These are phyloP conservation scores for Grapholita molesta DNA, from an alignment of 1,140 invertebrate genomes.

Conservation along the genomic window DNA sequence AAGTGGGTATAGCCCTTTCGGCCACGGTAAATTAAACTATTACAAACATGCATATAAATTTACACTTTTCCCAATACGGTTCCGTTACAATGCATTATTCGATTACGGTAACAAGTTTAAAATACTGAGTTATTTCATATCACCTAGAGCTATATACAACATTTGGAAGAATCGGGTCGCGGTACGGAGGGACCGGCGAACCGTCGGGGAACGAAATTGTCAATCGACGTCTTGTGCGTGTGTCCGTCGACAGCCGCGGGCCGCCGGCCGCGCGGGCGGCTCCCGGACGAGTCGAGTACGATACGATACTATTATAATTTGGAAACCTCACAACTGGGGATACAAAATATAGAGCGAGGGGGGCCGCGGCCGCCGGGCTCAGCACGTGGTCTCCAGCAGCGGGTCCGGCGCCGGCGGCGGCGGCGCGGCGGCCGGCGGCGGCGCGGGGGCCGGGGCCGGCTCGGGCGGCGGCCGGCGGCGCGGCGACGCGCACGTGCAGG, in stretches of 20 bases:
- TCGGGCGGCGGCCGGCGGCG: constrained; percentile 34
- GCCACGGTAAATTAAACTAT: not conserved
- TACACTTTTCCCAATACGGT: constrained; percentile 19
- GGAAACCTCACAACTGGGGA: constrained; percentile 66
- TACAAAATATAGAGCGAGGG: constrained; percentile 61
- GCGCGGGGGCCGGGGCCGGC: constrained; percentile 46
- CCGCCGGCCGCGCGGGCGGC: not conserved
- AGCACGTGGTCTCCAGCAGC: constrained; percentile 64
- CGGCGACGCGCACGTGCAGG: constrained; percentile 46
- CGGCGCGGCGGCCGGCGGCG: constrained; percentile 48
- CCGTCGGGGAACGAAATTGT: constrained; percentile 16
- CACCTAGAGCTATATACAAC: constrained; percentile 35
- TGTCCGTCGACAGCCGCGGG: not conserved
- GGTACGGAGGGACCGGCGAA: not conserved
- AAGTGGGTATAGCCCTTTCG: not conserved
- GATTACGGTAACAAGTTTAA: constrained; percentile 32
- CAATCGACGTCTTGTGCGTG: not conserved
- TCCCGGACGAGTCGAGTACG: constrained; percentile 43
- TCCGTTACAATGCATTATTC: constrained; percentile 24
- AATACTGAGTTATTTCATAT: constrained; percentile 28
- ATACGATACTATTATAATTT: constrained; percentile 70
- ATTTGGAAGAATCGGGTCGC: constrained; percentile 27
- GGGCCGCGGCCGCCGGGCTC: too few relatives aligned
- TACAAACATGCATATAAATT: constrained; percentile 2
- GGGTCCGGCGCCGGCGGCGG: constrained; percentile 39